Percentiles rank a stretch among this genome's conserved stretches.
Conservation (phyloP, 92 coral and sea anemone species). For the Palythoa caribaeorum region DNA sequence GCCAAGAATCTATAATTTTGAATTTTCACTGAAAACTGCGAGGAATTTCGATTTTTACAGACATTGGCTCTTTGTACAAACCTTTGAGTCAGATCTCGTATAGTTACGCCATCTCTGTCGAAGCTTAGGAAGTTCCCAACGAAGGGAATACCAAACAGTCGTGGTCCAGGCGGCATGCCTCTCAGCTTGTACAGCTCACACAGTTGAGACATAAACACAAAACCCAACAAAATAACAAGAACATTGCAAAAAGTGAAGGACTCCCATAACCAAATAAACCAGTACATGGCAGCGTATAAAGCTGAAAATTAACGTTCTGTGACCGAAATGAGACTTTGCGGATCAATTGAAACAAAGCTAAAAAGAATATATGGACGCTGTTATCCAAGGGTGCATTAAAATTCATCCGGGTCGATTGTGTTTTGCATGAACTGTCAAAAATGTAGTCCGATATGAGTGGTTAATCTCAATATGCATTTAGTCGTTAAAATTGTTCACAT, state of each 20-base stretch:
- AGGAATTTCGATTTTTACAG: too few species aligned
- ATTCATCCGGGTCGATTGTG: too few species aligned
- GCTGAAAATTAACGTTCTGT: neutral
- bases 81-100: neutral
- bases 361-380: too few species aligned
- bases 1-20: too few species aligned
- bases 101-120: neutral
- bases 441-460: too few species aligned
- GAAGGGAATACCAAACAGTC: neutral
- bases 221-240: neutral
- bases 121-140: neutral
- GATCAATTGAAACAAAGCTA: too few species aligned
- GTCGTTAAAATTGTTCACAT: too few species aligned
- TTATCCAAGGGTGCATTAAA: too few species aligned
- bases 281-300: neutral
- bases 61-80: neutral
- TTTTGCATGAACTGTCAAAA: too few species aligned
- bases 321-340: too few species aligned
- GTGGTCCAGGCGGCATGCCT: neutral
- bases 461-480: too few species aligned
- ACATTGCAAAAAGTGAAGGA: neutral
- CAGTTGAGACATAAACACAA: neutral
- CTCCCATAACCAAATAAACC: neutral
- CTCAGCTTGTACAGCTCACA: neutral
- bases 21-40: too few species aligned